Evolutionary conservation across 2,113 vertebrate genomes (phyloP).

Genomic region (Steatornis caripensis): DNA sequence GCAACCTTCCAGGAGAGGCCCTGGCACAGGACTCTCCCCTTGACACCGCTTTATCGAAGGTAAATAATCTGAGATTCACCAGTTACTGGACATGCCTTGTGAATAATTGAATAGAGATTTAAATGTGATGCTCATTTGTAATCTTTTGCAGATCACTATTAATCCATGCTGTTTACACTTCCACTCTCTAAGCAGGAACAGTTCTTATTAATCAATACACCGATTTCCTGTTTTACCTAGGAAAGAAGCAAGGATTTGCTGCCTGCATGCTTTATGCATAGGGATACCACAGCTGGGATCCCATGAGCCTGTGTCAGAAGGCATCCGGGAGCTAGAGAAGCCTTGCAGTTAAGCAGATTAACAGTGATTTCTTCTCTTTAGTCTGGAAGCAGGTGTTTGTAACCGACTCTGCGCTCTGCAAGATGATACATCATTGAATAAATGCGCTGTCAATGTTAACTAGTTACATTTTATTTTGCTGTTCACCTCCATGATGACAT

Average conservation of each 20-base stretch:
- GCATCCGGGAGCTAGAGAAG: not conserved
- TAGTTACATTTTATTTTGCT: conserved; percentile 19
- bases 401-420: not conserved
- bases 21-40: not conserved
- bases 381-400: conserved; percentile 15
- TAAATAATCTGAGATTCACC: not conserved
- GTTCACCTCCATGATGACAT: not conserved
- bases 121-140: not conserved
- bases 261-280: not conserved
- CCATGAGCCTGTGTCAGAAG: not conserved
- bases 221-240: not conserved
- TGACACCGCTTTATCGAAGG: not conserved
- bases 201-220: not conserved
- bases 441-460: conserved; percentile 2
- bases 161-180: not conserved
- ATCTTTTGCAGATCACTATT: not conserved
- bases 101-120: not conserved
- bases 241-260: not conserved
- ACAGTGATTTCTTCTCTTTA: conserved; percentile 2
- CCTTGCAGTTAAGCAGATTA: not conserved
- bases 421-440: conserved; percentile 7
- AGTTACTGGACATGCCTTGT: not conserved
- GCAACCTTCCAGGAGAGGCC: not conserved
- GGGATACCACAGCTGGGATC: not conserved
- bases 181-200: not conserved